A percentile compares a stretch with the other conserved stretches of the same genome.
phyloP scores from a whole-genome alignment of 2,797 vertebrate genomes.

The Onychomys leucogaster region DNA sequence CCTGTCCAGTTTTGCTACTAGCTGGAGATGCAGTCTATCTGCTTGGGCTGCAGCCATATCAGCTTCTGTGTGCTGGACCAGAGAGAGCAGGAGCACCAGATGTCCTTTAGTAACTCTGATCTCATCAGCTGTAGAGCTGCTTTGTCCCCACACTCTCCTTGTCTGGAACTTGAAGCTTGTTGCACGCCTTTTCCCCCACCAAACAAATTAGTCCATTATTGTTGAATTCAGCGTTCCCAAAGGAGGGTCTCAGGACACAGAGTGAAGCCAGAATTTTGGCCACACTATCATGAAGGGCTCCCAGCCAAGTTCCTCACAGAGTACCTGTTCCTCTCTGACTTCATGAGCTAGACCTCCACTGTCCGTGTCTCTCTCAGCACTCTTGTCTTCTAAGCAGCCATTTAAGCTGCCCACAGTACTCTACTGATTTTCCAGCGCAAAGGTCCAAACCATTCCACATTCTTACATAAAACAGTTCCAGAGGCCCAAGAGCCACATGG shows the following conservation, averaged over 20 bases:
- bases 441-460: not conserved
- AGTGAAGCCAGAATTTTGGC: not conserved
- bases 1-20: not conserved
- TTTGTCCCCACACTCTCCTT: not conserved
- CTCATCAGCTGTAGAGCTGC: not conserved
- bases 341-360: not conserved
- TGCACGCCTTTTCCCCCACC: not conserved
- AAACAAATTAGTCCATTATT: not conserved
- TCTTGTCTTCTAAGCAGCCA: not conserved
- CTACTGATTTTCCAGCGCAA: not conserved
- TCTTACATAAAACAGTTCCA: not conserved
- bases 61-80: not conserved
- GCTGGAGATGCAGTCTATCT: not conserved
- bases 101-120: too few relatives aligned
- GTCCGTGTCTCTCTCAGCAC: not conserved
- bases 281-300: not conserved
- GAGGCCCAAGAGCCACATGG: not conserved
- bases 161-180: not conserved
- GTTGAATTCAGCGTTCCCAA: not conserved
- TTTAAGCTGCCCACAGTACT: not conserved
- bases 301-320: not conserved
- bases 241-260: not conserved
- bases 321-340: not conserved
- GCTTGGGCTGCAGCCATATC: not conserved
- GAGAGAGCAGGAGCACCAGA: not conserved